phyloP scores from a whole-genome alignment of 2,888 invertebrate genomes.

The Aphidius colemani region DNA sequence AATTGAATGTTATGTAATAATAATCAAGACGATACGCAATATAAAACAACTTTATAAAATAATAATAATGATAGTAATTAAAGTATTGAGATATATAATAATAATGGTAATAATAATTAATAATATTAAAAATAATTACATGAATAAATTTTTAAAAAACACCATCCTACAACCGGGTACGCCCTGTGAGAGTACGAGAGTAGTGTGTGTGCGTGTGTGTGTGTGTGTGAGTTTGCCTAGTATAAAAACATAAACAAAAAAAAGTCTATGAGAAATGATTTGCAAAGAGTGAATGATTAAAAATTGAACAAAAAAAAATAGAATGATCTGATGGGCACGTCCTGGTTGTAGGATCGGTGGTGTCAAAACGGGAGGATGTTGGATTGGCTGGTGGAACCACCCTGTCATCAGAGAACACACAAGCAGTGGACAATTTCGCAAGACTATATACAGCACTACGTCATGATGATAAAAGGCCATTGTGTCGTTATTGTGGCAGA shows the following conservation, averaged over 20 bases:
- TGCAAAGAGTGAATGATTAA: constrained; percentile 29
- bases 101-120: constrained; percentile 11
- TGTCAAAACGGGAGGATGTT: constrained; percentile 56
- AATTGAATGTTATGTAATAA: constrained; percentile 3
- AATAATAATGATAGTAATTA: constrained; percentile 6
- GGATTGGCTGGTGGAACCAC: constrained; percentile 36
- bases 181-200: constrained; percentile 60
- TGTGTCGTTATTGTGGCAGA: constrained; percentile 74
- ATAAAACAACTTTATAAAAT: background rate
- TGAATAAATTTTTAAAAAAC: constrained; percentile 37
- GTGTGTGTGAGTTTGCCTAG: constrained; percentile 16
- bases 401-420: constrained; percentile 42
- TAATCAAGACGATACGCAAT: background rate
- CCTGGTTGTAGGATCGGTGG: constrained; percentile 60
- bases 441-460: constrained; percentile 56
- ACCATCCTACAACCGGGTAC: constrained; percentile 60
- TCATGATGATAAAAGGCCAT: constrained; percentile 63
- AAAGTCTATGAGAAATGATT: constrained; percentile 30
- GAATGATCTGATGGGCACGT: constrained; percentile 54
- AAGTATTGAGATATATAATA: constrained; percentile 12
- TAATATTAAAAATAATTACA: constrained; percentile 20
- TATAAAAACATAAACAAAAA: constrained; percentile 19
- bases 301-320: constrained; percentile 32
- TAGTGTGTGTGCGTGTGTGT: constrained; percentile 46
- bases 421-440: constrained; percentile 56